Percentiles rank a stretch among this genome's conserved stretches.
Conservation (phyloP, 2,797 vertebrate genomes). For the Urophycis tenuis region DNA sequence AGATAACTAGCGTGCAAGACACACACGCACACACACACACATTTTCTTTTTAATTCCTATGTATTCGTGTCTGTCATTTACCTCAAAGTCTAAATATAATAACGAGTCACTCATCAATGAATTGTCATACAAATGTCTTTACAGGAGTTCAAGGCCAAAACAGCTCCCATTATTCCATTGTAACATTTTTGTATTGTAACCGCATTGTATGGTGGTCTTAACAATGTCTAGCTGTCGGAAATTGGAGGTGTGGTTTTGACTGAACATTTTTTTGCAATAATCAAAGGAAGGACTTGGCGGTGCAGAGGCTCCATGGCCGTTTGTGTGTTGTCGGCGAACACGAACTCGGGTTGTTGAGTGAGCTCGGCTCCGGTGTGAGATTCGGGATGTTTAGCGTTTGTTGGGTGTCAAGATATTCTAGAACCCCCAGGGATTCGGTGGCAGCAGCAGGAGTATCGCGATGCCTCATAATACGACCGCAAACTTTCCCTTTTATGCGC, state of each 20-base stretch:
- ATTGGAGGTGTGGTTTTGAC: not conserved
- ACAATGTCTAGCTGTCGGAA: not conserved
- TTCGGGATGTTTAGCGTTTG: not conserved
- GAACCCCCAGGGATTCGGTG: not conserved
- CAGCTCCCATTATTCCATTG: not conserved
- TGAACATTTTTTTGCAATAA: not conserved
- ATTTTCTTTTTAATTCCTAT: not conserved
- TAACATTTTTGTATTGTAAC: not conserved
- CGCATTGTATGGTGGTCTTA: not conserved
- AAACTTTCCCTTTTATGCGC: not conserved
- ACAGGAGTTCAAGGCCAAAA: not conserved
- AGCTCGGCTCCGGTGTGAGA: not conserved
- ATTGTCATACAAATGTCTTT: not conserved
- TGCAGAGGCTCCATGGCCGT: not conserved
- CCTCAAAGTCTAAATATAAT: not conserved
- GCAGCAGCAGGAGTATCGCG: not conserved
- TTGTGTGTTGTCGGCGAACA: not conserved
- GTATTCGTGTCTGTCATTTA: not conserved
- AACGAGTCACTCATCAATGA: not conserved
- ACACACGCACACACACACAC: constrained; percentile 6
- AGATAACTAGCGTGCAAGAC: constrained; percentile 55
- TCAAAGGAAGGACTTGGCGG: not conserved
- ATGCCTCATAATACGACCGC: too few relatives aligned
- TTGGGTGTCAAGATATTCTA: not conserved
- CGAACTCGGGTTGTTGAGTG: not conserved